These are phyloP conservation scores for Metridium senile DNA, from an alignment of 92 coral and sea anemone species.

Conservation along the genomic window DNA sequence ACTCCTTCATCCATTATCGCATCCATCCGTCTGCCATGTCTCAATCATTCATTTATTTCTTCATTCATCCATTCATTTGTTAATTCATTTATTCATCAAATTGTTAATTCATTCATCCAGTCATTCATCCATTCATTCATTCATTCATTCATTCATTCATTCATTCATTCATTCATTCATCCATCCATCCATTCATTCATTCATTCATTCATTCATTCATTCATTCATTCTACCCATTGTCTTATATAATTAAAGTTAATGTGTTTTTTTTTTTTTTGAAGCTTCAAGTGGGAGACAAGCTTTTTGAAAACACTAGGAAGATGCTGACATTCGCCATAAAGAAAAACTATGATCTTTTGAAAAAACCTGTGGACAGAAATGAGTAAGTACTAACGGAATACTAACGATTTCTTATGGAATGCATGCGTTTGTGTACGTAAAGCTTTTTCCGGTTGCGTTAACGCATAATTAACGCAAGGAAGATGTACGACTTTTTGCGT, in stretches of 20 bases:
- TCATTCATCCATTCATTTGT: neutral
- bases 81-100: neutral
- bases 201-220: neutral
- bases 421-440: neutral
- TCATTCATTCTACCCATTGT: neutral
- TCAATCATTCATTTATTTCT: too few species aligned
- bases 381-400: conserved; percentile 33
- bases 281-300: conserved; percentile 27
- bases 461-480: too few species aligned
- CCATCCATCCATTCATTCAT: neutral
- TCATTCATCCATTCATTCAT: neutral
- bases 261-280: conserved; percentile 6
- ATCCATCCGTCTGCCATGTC: neutral
- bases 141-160: neutral
- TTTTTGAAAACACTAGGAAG: conserved; percentile 38
- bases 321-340: conserved; percentile 28
- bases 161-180: too few species aligned
- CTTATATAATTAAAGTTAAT: too few species aligned
- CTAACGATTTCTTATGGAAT: neutral
- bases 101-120: neutral
- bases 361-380: conserved; percentile 42
- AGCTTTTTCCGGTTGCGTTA: too few species aligned
- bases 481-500: too few species aligned
- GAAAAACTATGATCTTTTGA: conserved; percentile 7
- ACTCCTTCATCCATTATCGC: neutral